phyloP scores from a whole-genome alignment of 1,140 invertebrate species.

The Cataglyphis hispanica region DNA sequence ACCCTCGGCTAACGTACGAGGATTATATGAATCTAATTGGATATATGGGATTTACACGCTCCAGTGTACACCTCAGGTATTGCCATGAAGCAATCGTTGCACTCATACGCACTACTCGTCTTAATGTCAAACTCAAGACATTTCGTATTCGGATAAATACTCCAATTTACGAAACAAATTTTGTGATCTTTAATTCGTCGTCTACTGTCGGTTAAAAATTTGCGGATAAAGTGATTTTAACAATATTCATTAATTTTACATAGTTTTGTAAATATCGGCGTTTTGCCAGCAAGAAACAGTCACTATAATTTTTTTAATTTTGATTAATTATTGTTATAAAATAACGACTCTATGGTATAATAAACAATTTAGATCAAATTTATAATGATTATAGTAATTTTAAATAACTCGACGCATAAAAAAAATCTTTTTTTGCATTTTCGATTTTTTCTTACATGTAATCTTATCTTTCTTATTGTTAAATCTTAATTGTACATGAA shows the following conservation, averaged over 20 bases:
- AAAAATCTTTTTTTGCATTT: background rate
- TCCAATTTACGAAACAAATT: background rate
- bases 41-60: slow-evolving; percentile 84
- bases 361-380: background rate
- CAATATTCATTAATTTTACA: background rate
- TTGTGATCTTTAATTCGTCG: background rate
- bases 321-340: background rate
- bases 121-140: slow-evolving; percentile 50
- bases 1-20: slow-evolving; percentile 79
- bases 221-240: background rate
- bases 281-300: background rate
- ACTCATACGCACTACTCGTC: slow-evolving; percentile 58
- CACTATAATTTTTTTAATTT: background rate
- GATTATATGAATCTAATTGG: slow-evolving; percentile 86
- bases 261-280: background rate
- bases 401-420: background rate
- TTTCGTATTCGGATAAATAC: slow-evolving; percentile 4
- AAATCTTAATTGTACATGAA: slow-evolving; percentile 24
- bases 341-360: background rate
- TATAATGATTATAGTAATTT: background rate
- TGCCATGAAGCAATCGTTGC: slow-evolving; percentile 69
- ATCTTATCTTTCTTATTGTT: background rate
- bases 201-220: background rate
- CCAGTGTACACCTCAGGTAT: slow-evolving; percentile 70
- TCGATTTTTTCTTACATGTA: background rate